Conservation (phyloP, 2,888 invertebrate species). For the Ichneumoninae sp. region DNA sequence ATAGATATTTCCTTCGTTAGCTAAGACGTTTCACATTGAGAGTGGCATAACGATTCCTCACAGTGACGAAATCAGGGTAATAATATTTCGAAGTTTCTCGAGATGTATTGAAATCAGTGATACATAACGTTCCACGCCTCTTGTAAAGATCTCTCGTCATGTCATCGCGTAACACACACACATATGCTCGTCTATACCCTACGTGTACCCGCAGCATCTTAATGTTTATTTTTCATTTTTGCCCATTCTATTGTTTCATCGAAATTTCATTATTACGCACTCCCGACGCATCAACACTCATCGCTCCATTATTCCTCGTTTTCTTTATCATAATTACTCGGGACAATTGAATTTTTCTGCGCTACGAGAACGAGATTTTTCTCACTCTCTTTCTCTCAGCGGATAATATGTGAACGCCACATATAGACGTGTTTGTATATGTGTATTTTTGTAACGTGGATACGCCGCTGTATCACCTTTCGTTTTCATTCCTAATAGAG, state of each 20-base stretch:
- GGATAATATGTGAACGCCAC: slow-evolving; percentile 6
- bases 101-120: slow-evolving; percentile 38
- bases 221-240: slow-evolving; percentile 46
- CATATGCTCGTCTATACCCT: neutral
- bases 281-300: slow-evolving; percentile 23
- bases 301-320: neutral
- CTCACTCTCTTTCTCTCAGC: slow-evolving; percentile 2
- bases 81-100: slow-evolving; percentile 33
- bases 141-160: slow-evolving; percentile 52
- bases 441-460: neutral
- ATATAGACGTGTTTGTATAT: neutral
- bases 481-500: slow-evolving; percentile 62
- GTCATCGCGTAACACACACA: slow-evolving; percentile 41
- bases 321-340: neutral
- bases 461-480: slow-evolving; percentile 57
- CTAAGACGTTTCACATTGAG: slow-evolving; percentile 23
- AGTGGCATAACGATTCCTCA: slow-evolving; percentile 40
- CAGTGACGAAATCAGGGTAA: slow-evolving; percentile 34
- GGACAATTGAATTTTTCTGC: slow-evolving; percentile 18
- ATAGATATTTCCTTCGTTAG: neutral
- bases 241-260: slow-evolving; percentile 56
- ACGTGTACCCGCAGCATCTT: neutral
- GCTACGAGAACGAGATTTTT: slow-evolving; percentile 29
- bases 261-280: slow-evolving; percentile 55
- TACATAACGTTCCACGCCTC: slow-evolving; percentile 53